Evolutionary conservation across 2,797 vertebrate genomes (phyloP), one percentile per base, ranked within the genome.

Genomic region (Sebastes taczanowskii): DNA sequence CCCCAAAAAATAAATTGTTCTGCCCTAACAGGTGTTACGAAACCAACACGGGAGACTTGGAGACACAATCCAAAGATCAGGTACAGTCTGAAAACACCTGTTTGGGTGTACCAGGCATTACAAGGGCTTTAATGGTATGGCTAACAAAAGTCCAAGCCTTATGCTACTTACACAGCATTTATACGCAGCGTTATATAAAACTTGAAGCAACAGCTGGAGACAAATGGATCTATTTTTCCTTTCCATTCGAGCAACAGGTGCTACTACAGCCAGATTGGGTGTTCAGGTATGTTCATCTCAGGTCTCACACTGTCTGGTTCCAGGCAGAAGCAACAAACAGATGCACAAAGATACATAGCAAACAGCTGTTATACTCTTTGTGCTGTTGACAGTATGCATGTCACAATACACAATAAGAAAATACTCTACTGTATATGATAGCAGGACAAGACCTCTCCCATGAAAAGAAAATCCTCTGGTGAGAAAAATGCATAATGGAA

Each of bases 401-500:
- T 49, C 46, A 49, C 46, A 0, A 20, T 0, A 20, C 46, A 20
- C n/a, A 53, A 65, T 34, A 20, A 64, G 4, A 53, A 34, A 49
- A 18, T 53, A 53, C 32, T 58, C 2, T 3, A 49, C 22, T 67
- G 35, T 52, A 18, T 7, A 18, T 46, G 80, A 25, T 11, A 64
- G n/a, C 46, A 78, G 11, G 16, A 75, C n/a, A 27, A 58, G 59
- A 61, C 38, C 4, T 65, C 27, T 35, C 2, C 22, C 6, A 25
- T 42, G 46, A 78, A 81, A 52, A 59, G 34, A 76, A 42, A 64
- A 42, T 49, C 46, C 11, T 16, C 8, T 16, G 38, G 58, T 38
- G 68, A 56, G 34, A 80, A 2, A 63, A 30, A 77, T 53, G 16
- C 34, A 75, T 11, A 84, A 82, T 52, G 42, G 52, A 23, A 23